Evolutionary conservation across 2,888 invertebrate species (phyloP).

Genomic region (Acrocera orbiculus): DNA sequence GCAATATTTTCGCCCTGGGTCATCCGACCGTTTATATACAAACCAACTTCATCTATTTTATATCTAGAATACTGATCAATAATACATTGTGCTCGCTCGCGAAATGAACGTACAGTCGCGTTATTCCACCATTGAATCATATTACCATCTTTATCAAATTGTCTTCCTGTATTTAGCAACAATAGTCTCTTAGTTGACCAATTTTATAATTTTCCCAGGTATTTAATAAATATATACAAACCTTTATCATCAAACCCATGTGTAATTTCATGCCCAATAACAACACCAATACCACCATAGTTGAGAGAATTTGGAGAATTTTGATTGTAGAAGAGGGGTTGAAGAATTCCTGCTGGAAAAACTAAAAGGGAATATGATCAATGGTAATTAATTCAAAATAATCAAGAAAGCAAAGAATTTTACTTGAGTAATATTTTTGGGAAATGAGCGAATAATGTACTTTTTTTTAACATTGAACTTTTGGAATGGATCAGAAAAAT

Average conservation of each 20-base stretch:
- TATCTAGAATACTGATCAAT: constrained; percentile 76
- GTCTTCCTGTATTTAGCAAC: constrained; percentile 40
- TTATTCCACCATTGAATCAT: constrained; percentile 89
- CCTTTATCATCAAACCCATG: constrained; percentile 73
- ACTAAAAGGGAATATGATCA: too few species aligned
- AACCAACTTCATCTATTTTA: constrained; percentile 57
- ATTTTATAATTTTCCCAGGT: not conserved
- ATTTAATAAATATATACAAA: constrained; percentile 18
- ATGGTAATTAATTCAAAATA: not conserved
- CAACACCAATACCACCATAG: constrained; percentile 73
- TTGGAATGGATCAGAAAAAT: too few species aligned
- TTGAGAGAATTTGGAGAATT: constrained; percentile 67
- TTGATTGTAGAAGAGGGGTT: constrained; percentile 72
- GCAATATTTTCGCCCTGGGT: constrained; percentile 85
- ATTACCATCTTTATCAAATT: constrained; percentile 79
- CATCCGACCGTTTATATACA: constrained; percentile 52
- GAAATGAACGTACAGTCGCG: constrained; percentile 60
- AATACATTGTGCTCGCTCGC: constrained; percentile 65
- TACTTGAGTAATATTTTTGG: not conserved
- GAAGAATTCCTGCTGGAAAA: constrained; percentile 72
- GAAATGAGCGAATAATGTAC: too few species aligned
- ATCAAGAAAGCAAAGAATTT: not conserved
- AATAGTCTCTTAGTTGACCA: not conserved
- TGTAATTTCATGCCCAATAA: constrained; percentile 73
- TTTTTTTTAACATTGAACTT: too few species aligned